Percentiles rank a stretch among this genome's conserved stretches.
phyloP scores from a whole-genome alignment of 2,888 invertebrate genomes.

The Drosophila rubida region DNA sequence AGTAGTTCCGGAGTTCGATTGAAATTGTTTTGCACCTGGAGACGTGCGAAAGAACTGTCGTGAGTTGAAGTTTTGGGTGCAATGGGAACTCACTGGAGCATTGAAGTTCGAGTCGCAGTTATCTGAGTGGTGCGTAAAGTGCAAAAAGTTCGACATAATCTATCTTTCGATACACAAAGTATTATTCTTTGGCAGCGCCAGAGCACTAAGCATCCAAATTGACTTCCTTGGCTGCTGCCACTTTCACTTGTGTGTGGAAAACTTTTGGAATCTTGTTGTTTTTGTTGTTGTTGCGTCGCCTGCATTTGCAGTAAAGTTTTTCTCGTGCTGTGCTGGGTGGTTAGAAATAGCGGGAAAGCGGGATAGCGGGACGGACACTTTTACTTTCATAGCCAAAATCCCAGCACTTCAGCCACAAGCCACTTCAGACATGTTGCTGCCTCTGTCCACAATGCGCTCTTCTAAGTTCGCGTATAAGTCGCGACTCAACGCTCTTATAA shows the following conservation, averaged over 20 bases:
- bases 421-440: slow-evolving; percentile 55
- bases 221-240: slow-evolving; percentile 44
- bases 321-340: slow-evolving; percentile 29
- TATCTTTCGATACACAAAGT: slow-evolving; percentile 31
- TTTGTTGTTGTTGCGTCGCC: slow-evolving; percentile 27
- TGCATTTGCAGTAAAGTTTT: slow-evolving; percentile 66
- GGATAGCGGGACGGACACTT: slow-evolving; percentile 39
- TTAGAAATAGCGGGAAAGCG: neutral
- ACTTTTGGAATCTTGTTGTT: slow-evolving; percentile 70
- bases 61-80: neutral
- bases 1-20: neutral
- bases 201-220: slow-evolving; percentile 43
- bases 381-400: slow-evolving; percentile 70
- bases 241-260: slow-evolving; percentile 67
- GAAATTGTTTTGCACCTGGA: neutral
- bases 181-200: slow-evolving; percentile 32
- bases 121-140: slow-evolving; percentile 15
- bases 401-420: slow-evolving; percentile 23
- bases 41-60: neutral
- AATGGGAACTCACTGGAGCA: neutral
- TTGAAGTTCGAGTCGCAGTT: neutral
- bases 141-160: slow-evolving; percentile 30
- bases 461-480: slow-evolving; percentile 17
- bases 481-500: slow-evolving; percentile 20
- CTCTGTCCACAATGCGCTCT: slow-evolving; percentile 11